Conservation (phyloP, 2,113 vertebrate species). For the Callopanchax toddi region DNA sequence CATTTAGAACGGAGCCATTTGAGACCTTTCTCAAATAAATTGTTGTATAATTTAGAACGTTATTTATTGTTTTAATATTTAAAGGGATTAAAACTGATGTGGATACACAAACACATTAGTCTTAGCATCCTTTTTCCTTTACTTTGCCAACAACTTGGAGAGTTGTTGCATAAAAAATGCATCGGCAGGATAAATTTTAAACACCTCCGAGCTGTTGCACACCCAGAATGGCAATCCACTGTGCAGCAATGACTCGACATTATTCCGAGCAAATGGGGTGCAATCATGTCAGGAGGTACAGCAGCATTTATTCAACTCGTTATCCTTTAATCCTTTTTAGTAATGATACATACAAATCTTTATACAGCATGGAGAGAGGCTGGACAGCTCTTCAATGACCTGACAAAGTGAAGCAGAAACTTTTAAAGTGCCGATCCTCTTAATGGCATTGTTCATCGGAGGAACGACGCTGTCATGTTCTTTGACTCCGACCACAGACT, state of each 20-base stretch:
- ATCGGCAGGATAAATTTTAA: slow-evolving; percentile 57
- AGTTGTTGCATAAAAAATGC: slow-evolving; percentile 50
- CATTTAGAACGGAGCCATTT: slow-evolving; percentile 1
- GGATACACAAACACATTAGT: slow-evolving; percentile 27
- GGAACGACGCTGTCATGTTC: slow-evolving; percentile 53
- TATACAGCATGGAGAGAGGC: not conserved
- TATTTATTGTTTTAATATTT: too few relatives aligned
- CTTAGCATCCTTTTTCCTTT: slow-evolving; percentile 8
- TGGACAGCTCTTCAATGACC: slow-evolving; percentile 37
- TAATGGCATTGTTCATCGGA: slow-evolving; percentile 44
- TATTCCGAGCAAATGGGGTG: slow-evolving; percentile 30
- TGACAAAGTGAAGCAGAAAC: slow-evolving; percentile 55
- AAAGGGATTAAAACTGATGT: too few relatives aligned
- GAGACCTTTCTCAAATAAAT: slow-evolving; percentile 23
- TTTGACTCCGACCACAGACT: slow-evolving; percentile 60
- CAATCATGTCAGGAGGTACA: slow-evolving; percentile 19
- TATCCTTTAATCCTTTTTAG: slow-evolving; percentile 43
- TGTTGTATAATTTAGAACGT: not conserved
- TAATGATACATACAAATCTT: slow-evolving; percentile 40
- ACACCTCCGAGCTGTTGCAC: slow-evolving; percentile 40
- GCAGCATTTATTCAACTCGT: slow-evolving; percentile 33
- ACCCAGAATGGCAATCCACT: slow-evolving; percentile 29
- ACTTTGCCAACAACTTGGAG: slow-evolving; percentile 4
- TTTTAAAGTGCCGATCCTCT: slow-evolving; percentile 38
- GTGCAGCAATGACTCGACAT: slow-evolving; percentile 12